These are phyloP conservation scores for Pogona vitticeps DNA, from an alignment of 2,113 vertebrate genomes.

Conservation along the genomic window DNA sequence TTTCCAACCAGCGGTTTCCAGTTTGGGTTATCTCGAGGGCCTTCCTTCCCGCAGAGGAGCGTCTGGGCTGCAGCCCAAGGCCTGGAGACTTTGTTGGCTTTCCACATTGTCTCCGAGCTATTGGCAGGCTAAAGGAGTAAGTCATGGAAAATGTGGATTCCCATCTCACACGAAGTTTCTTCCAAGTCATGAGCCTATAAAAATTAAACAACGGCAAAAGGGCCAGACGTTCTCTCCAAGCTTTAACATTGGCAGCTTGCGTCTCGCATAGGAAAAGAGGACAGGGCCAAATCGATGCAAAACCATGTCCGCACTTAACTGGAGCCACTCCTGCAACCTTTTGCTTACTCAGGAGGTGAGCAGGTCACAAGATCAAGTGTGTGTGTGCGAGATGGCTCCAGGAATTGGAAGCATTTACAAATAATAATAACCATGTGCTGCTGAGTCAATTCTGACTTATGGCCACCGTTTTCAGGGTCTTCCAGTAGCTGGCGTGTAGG, in stretches of 20 bases:
- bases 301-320: neutral
- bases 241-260: slow-evolving; percentile 47
- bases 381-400: too few species aligned
- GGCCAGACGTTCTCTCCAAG: slow-evolving; percentile 48
- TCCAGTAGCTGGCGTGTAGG: neutral
- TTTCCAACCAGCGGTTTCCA: neutral
- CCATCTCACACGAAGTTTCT: slow-evolving; percentile 4
- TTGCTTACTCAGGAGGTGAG: too few species aligned
- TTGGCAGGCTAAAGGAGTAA: slow-evolving; percentile 55
- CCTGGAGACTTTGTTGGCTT: slow-evolving; percentile 60
- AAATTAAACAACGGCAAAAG: slow-evolving; percentile 46
- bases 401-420: too few species aligned
- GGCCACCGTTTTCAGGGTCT: neutral
- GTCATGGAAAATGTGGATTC: slow-evolving; percentile 57
- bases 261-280: slow-evolving; percentile 29
- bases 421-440: neutral
- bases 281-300: slow-evolving; percentile 21
- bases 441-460: neutral
- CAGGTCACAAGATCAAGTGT: too few species aligned
- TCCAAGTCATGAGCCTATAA: slow-evolving; percentile 32
- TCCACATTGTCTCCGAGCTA: neutral
- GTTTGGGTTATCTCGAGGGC: neutral
- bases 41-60: slow-evolving; percentile 25
- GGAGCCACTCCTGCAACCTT: neutral
- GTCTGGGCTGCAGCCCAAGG: slow-evolving; percentile 45